These are phyloP conservation scores for Numenius phaeopus DNA, from an alignment of 2,797 vertebrate species.

Conservation along the genomic window DNA sequence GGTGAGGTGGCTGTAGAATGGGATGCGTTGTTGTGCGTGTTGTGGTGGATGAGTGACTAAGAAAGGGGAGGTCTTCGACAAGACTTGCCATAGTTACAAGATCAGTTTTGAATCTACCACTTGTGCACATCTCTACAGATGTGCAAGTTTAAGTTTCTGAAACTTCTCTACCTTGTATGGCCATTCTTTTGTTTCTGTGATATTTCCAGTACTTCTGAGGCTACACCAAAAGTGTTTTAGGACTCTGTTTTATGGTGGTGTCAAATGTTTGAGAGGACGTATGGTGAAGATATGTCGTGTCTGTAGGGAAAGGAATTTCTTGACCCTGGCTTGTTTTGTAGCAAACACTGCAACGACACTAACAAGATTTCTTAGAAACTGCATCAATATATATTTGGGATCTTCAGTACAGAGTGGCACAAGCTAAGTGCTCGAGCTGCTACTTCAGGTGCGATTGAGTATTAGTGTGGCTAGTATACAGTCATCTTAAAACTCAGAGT, in stretches of 20 bases:
- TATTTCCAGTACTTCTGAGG: neutral
- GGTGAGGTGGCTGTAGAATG: neutral
- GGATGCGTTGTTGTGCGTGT: accelerated
- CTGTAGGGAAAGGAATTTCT: neutral
- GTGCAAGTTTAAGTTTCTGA: neutral
- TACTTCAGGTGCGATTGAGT: neutral
- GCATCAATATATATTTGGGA: neutral
- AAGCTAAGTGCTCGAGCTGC: neutral
- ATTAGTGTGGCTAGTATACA: neutral
- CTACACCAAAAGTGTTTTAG: neutral
- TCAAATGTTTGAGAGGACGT: neutral
- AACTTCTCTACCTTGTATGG: neutral
- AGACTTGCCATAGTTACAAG: neutral
- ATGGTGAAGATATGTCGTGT: neutral
- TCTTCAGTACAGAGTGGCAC: neutral
- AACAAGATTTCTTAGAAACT: neutral
- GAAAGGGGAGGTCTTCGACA: neutral
- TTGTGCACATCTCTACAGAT: neutral
- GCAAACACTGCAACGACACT: neutral
- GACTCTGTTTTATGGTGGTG: neutral
- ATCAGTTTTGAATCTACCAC: neutral
- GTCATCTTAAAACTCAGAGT: neutral
- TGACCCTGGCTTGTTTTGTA: neutral
- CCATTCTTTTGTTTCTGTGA: neutral
- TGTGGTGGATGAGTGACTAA: neutral